phyloP scores from a whole-genome alignment of 2,888 invertebrate species.

The Drosophila birchii region DNA sequence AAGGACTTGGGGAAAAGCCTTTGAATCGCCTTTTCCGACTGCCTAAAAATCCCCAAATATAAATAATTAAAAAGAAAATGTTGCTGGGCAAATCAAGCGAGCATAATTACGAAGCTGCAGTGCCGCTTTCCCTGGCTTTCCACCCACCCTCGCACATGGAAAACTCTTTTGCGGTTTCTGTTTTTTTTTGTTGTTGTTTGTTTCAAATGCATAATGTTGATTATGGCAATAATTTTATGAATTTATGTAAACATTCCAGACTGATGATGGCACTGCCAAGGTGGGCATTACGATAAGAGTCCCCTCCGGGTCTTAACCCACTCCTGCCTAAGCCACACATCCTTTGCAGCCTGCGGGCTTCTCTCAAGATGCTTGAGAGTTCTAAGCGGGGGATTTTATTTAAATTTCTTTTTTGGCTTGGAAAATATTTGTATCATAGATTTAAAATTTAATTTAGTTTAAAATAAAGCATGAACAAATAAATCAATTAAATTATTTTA shows the following conservation, averaged over 20 bases:
- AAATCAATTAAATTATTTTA: background rate
- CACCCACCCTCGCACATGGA: background rate
- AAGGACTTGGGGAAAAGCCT: conserved; percentile 57
- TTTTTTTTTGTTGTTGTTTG: conserved; percentile 36
- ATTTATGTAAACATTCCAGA: conserved; percentile 74
- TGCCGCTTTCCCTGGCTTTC: background rate
- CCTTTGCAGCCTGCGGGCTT: background rate
- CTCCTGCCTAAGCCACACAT: background rate
- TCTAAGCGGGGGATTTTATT: background rate
- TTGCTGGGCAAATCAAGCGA: conserved; percentile 79
- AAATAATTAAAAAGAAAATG: conserved; percentile 81
- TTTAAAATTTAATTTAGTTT: background rate
- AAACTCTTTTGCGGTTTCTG: conserved; percentile 74
- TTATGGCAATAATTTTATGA: conserved; percentile 83
- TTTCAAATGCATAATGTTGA: conserved; percentile 84
- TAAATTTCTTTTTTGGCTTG: background rate
- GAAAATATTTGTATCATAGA: background rate
- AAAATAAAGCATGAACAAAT: background rate
- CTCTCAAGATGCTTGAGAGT: background rate
- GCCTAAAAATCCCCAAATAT: conserved; percentile 80
- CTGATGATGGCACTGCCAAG: conserved; percentile 35
- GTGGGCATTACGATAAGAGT: conserved; percentile 46
- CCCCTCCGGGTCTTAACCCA: conserved; percentile 2
- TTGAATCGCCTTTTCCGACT: conserved; percentile 71
- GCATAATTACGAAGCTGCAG: conserved; percentile 43